Percentiles rank a stretch among this genome's conserved stretches.
Evolutionary conservation across 1,140 invertebrate genomes (phyloP).

Genomic region (Metopolophium dirhodum): DNA sequence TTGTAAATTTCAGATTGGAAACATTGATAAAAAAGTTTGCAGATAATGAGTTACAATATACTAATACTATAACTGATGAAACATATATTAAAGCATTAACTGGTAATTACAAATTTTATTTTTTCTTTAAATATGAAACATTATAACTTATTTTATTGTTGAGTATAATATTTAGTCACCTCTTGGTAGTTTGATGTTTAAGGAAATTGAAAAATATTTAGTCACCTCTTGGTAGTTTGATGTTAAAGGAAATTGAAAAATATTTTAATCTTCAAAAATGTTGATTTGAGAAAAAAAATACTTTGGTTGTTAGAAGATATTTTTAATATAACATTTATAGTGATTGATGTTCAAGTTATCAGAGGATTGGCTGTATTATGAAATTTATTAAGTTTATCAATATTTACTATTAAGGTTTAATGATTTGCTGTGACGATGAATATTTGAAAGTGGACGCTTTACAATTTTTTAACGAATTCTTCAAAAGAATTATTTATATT

Average conservation of each 20-base stretch:
- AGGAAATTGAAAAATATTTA: not conserved
- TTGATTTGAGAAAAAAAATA: not conserved
- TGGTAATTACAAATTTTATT: slow-evolving; percentile 36
- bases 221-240: no score
- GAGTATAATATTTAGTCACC: no score
- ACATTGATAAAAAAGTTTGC: not conserved
- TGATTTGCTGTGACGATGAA: slow-evolving; percentile 34
- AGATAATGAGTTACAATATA: not conserved
- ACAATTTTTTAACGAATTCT: not conserved
- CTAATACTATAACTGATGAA: not conserved
- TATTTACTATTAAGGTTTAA: slow-evolving; percentile 41
- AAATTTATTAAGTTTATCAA: not conserved
- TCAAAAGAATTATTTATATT: not conserved
- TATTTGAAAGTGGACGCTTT: not conserved
- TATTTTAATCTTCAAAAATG: no score
- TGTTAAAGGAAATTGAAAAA: not conserved
- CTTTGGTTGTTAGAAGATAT: not conserved
- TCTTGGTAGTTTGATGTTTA: no score
- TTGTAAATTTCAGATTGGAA: slow-evolving; percentile 6
- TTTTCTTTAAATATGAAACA: not conserved
- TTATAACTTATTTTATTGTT: not conserved
- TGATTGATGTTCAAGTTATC: no score
- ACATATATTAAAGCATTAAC: slow-evolving; percentile 48
- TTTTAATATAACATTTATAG: no score
- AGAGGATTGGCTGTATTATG: not conserved